Evolutionary conservation across 2,113 vertebrate genomes (phyloP), one percentile per base, ranked within the genome.

Genomic region (Rhadina sibilatrix): DNA sequence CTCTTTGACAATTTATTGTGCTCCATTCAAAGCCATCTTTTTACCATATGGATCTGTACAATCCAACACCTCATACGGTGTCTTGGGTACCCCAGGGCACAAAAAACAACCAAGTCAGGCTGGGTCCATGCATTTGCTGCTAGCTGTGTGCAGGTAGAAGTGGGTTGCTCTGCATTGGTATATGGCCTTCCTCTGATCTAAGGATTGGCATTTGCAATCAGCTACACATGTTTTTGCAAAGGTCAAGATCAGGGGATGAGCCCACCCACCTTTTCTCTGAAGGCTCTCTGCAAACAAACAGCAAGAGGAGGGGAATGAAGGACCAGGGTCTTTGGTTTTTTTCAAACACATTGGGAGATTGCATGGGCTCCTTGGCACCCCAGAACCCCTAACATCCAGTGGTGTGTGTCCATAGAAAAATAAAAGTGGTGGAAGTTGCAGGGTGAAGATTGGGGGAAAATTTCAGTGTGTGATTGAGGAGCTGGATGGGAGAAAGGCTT

Each of bases 311-410:
- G 10, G 11, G 8, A 14, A 42, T 60, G 61, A 30, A 50, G 27
- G 35, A 69, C 23, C 24, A 6, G 1, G 0, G 16, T n/a, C 30
- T 19, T 54, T 44, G 16, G 1, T 23, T 70, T 87, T 56, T 11
- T 72, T 31, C 24, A n/a, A 31, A 52, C 0, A 2, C 0, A 1
- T 25, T 30, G 12, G 54, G 33, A 78, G 9, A 18, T 27, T 50
- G 5, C 33, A 8, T 31, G 42, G n/a, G 18, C 20, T 92, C 9
- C 35, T 77, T 66, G 38, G 24, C 59, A 81, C 5, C 7, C 27
- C 9, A 52, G 3, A 12, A 12, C 4, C 10, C 22, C 27, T 47
- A 38, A 33, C 68, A 25, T 30, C 38, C 23, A 70, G 17, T 17
- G 3, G 4, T n/a, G 14, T 47, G 35, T 86, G 14, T 30, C 42